Base-by-base conservation (phyloP, 2,888 invertebrate genomes). In the Trichopria drosophilae region DNA sequence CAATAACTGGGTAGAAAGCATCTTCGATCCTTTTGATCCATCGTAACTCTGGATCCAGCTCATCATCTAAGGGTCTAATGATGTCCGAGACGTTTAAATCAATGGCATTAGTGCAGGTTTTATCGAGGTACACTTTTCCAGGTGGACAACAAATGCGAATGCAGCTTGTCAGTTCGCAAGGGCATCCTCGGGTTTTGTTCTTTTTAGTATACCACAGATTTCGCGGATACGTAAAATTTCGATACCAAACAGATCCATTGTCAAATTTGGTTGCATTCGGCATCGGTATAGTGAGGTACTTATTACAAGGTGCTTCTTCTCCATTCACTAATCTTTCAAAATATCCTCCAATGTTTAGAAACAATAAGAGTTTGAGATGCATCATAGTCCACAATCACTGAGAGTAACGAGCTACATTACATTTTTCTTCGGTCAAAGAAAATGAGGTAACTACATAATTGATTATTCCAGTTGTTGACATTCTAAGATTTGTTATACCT, bases 81-180 rank as follows among this genome's bases (percentile, higher is more conserved):
- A 35, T 24, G 7, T 26, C 24, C 6, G 46, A 29, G n/a, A 46
- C 53, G 18, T 49, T 16, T 6, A 46, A 9, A 7, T n/a, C 9
- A 10, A 29, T 19, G n/a, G 42, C 26, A n/a, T 47, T 23, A n/a
- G 26, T 29, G 23, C 57, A 51, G 3, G n/a, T 41, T 10, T 22
- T 40, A 0, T 26, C 37, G 23, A 52, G 49, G 36, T 59, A 32
- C 12, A 47, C 48, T 28, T 54, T 35, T 9, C 59, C 62, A 15
- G 37, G 35, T 1, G 31, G 29, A 23, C 64, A 65, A 26, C 65
- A 65, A 31, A 57, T 58, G 15, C 61, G 46, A 20, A 62, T 22
- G 44, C 65, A 63, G 4, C 12, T 28, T n/a, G 31, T 40, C 19
- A 51, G 5, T 18, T 48, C 39, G 31, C 56, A 58, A 6, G 47